Conservation (phyloP, 2,888 invertebrate species). For the Catocala sponsa region DNA sequence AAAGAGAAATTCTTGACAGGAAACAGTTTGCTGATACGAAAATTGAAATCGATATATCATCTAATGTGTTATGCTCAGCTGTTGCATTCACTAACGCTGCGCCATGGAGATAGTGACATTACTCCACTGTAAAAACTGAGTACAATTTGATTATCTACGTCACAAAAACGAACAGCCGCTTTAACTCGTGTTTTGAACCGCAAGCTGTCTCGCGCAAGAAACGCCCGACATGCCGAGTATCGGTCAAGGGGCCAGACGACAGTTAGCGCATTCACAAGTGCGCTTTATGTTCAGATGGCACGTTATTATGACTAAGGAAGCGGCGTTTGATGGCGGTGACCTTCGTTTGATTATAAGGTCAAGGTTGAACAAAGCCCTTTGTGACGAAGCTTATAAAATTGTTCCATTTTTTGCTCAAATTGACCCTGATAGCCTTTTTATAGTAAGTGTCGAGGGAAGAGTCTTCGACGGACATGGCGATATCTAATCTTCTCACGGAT, state of each 20-base stretch:
- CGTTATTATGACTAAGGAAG: slow-evolving; percentile 29
- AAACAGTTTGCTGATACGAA: too few relatives aligned
- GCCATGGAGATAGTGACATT: too few relatives aligned
- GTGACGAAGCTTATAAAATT: background rate
- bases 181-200: slow-evolving; percentile 21
- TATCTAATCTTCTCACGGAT: too few relatives aligned
- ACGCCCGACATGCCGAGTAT: slow-evolving; percentile 53
- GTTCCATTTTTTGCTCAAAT: too few relatives aligned
- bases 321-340: slow-evolving; percentile 24
- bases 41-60: too few relatives aligned
- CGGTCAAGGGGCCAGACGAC: slow-evolving; percentile 65
- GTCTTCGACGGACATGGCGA: too few relatives aligned
- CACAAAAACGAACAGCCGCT: background rate
- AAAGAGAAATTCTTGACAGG: too few relatives aligned
- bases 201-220: slow-evolving; percentile 47
- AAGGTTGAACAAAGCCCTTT: slow-evolving; percentile 25
- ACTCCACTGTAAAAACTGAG: too few relatives aligned
- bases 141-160: background rate
- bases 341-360: slow-evolving; percentile 35
- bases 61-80: too few relatives aligned
- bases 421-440: too few relatives aligned
- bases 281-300: slow-evolving; percentile 37
- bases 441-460: too few relatives aligned
- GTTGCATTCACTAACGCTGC: too few relatives aligned
- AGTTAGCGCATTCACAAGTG: slow-evolving; percentile 52